phyloP scores from a whole-genome alignment of 2,113 vertebrate genomes.

The Mobula birostris region DNA sequence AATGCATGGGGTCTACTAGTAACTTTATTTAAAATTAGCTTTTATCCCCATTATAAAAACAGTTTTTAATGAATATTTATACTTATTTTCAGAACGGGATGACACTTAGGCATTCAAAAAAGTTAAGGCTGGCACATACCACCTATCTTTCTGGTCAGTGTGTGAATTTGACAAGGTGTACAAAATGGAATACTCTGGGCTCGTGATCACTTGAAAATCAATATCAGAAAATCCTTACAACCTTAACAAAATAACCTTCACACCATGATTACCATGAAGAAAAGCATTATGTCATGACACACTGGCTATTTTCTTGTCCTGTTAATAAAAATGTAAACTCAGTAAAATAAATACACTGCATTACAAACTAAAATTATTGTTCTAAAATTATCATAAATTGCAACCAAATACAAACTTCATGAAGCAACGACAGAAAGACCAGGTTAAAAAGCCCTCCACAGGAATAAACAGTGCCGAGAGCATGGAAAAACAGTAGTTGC shows the following conservation, averaged over 20 bases:
- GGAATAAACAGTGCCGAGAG: no score
- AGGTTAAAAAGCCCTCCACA: neutral
- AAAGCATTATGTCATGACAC: neutral
- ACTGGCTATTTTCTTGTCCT: neutral
- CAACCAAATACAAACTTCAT: neutral
- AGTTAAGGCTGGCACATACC: neutral
- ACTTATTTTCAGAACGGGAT: neutral
- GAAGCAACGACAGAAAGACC: neutral
- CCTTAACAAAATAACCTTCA: neutral
- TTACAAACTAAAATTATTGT: no score
- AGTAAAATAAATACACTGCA: neutral
- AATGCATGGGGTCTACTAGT: neutral
- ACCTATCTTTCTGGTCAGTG: neutral
- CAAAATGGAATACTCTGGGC: neutral
- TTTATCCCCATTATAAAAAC: neutral
- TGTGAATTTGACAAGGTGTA: neutral
- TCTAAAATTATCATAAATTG: neutral
- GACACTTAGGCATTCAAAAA: neutral
- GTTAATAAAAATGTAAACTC: neutral
- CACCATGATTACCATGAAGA: neutral
- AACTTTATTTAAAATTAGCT: neutral
- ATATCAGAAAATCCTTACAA: neutral
- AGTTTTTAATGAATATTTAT: neutral
- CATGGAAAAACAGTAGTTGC: neutral
- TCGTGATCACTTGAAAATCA: neutral